A percentile compares a stretch with the other conserved stretches of the same genome.
These are phyloP conservation scores for Oceanodroma leucorhoa DNA, from an alignment of 2,797 vertebrate genomes.

Conservation along the genomic window DNA sequence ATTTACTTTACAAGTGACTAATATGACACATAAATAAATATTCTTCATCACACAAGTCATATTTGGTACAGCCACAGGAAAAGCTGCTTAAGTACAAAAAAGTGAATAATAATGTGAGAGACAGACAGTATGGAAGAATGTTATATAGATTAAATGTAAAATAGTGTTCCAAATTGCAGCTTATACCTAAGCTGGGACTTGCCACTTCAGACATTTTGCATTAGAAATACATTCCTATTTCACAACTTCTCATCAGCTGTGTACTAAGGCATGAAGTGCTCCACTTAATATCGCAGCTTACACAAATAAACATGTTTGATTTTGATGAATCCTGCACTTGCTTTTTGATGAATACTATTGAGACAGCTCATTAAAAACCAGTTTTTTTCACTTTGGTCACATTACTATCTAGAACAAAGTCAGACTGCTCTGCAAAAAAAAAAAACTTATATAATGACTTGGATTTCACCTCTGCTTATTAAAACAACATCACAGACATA, in stretches of 20 bases:
- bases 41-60: not conserved
- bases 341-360: conserved; percentile 58
- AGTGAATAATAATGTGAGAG: not conserved
- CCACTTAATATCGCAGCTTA: conserved; percentile 22
- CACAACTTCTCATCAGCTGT: not conserved
- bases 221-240: not conserved
- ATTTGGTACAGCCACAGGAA: not conserved
- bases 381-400: not conserved
- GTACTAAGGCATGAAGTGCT: conserved; percentile 30
- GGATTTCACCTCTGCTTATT: conserved; percentile 39
- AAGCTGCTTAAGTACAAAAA: not conserved
- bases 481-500: conserved; percentile 18
- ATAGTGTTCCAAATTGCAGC: not conserved
- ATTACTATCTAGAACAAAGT: conserved; percentile 55
- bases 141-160: not conserved
- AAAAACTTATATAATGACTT: conserved; percentile 29
- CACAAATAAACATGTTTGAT: conserved; percentile 50
- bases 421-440: not conserved
- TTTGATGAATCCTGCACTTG: conserved; percentile 29
- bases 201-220: not conserved
- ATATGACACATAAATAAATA: not conserved
- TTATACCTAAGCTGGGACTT: not conserved
- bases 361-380: conserved; percentile 62
- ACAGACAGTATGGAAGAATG: not conserved
- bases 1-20: not conserved